Conservation (phyloP, 2,113 vertebrate genomes). For the Columba janthina region DNA sequence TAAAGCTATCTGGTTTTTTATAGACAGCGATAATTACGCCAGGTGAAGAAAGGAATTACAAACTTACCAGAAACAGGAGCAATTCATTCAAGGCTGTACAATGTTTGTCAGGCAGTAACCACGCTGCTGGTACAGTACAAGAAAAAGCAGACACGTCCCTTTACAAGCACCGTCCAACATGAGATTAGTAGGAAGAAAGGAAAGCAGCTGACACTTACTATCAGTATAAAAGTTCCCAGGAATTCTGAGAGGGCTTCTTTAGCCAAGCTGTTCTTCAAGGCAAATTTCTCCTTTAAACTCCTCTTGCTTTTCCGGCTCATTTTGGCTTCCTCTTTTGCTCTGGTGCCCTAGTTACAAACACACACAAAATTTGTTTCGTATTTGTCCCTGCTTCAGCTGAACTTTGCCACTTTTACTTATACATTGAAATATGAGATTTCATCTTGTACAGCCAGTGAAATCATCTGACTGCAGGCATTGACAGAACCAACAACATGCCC, state of each 20-base stretch:
- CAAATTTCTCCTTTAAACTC: slow-evolving; percentile 81
- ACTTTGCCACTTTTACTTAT: slow-evolving; percentile 68
- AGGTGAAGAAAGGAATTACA: slow-evolving; percentile 27
- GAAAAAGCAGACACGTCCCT: background rate
- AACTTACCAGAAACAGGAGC: slow-evolving; percentile 36
- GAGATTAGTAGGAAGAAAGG: slow-evolving; percentile 47
- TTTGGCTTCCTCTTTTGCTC: slow-evolving; percentile 59
- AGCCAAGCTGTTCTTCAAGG: slow-evolving; percentile 81
- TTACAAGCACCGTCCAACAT: slow-evolving; percentile 27
- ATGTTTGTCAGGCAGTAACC: slow-evolving; percentile 18
- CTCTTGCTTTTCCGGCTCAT: slow-evolving; percentile 77
- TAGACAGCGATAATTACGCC: background rate
- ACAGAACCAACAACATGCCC: slow-evolving; percentile 57
- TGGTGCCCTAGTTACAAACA: slow-evolving; percentile 43
- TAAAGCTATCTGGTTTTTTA: background rate
- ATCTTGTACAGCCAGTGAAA: slow-evolving; percentile 45
- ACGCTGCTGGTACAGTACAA: background rate
- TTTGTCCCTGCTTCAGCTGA: slow-evolving; percentile 48
- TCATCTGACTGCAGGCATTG: slow-evolving; percentile 52
- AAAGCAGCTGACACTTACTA: slow-evolving; percentile 87
- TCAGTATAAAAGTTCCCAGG: slow-evolving; percentile 90
- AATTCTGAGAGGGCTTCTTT: slow-evolving; percentile 93
- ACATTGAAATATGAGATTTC: slow-evolving; percentile 60
- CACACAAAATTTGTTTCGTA: slow-evolving; percentile 41
- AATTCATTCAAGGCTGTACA: slow-evolving; percentile 2